Conservation (phyloP, 2,888 invertebrate genomes). For the Panzeria rudis region DNA sequence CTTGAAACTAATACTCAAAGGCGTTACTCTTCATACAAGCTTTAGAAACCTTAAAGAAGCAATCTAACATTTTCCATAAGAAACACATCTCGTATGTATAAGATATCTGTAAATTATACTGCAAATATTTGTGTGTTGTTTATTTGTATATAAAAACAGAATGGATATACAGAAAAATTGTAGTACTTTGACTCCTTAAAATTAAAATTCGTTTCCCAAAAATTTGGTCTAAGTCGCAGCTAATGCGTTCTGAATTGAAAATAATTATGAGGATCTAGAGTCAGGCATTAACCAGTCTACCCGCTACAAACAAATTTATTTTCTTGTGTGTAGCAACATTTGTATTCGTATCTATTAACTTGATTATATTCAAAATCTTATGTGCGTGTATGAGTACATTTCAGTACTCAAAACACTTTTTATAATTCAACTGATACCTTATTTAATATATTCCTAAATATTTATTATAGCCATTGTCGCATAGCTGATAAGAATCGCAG, state of each 20-base stretch:
- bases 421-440: slow-evolving; percentile 6
- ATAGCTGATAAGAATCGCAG: neutral
- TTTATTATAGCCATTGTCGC: neutral
- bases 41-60: neutral
- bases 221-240: too few relatives aligned
- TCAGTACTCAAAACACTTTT: slow-evolving; percentile 42
- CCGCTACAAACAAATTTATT: neutral
- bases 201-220: too few relatives aligned
- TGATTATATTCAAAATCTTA: slow-evolving; percentile 16
- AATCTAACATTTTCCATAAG: neutral
- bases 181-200: neutral
- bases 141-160: neutral
- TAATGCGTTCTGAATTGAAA: too few relatives aligned
- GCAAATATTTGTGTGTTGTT: neutral
- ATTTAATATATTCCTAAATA: neutral
- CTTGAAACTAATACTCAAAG: neutral
- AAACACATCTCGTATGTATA: neutral
- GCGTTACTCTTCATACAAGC: neutral
- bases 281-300: too few relatives aligned
- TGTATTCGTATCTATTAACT: neutral
- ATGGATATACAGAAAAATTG: neutral
- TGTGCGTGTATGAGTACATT: neutral
- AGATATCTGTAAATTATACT: neutral
- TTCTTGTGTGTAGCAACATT: neutral
- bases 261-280: too few relatives aligned